These are phyloP conservation scores for Chironomus tentans DNA, from an alignment of 2,888 invertebrate genomes.

Conservation along the genomic window DNA sequence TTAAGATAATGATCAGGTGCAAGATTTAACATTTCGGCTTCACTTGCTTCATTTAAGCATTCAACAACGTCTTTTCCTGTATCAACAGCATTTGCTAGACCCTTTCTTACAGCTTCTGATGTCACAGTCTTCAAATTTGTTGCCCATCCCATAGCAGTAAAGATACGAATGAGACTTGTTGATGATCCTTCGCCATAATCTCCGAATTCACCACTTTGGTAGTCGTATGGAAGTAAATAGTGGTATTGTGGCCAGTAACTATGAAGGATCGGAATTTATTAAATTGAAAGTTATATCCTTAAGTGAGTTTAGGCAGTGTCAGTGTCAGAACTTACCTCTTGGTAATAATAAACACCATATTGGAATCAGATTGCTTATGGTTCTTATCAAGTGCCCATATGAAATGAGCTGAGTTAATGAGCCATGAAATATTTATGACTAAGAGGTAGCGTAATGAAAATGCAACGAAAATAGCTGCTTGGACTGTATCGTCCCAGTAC, in stretches of 20 bases:
- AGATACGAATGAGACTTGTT: slow-evolving; percentile 59
- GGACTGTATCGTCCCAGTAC: slow-evolving; percentile 64
- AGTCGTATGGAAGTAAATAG: slow-evolving; percentile 68
- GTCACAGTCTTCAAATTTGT: slow-evolving; percentile 55
- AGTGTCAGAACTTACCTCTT: slow-evolving; percentile 47
- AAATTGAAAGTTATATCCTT: no score
- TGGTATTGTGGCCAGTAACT: slow-evolving; percentile 74
- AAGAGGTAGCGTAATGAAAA: slow-evolving; percentile 61
- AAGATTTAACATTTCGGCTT: slow-evolving; percentile 38
- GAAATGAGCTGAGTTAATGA: slow-evolving; percentile 62
- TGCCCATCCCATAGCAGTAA: slow-evolving; percentile 58
- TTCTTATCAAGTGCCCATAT: slow-evolving; percentile 65
- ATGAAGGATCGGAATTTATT: slow-evolving; percentile 31
- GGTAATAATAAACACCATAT: slow-evolving; percentile 62
- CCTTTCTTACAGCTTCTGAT: slow-evolving; percentile 51
- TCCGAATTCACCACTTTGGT: slow-evolving; percentile 74
- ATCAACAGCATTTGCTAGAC: slow-evolving; percentile 51
- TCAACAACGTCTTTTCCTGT: slow-evolving; percentile 48
- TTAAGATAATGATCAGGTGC: slow-evolving; percentile 47
- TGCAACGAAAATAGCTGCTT: slow-evolving; percentile 53
- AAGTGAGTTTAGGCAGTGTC: no score
- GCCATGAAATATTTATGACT: slow-evolving; percentile 55
- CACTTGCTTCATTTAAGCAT: slow-evolving; percentile 47
- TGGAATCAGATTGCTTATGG: slow-evolving; percentile 63
- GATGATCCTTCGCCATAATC: slow-evolving; percentile 59